Base-by-base conservation (phyloP, 2,888 invertebrate genomes). In the Trisateles emortualis region DNA sequence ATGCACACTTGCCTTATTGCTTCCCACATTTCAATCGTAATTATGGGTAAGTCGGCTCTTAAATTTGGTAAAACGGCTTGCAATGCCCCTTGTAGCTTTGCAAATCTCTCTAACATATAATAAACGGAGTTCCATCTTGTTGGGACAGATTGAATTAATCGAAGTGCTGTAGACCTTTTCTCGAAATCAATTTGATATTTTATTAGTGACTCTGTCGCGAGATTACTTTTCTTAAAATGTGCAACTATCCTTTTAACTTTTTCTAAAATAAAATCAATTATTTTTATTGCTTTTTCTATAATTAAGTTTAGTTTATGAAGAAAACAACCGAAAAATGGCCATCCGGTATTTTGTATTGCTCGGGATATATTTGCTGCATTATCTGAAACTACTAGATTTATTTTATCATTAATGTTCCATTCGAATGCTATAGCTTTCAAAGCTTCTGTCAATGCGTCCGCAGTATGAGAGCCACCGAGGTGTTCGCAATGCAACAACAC, bases 321-420 rank as follows among this genome's bases (percentile, higher is more conserved):
- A 13, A 33, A 32, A 22, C 48, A 48, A 10, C 48, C 48, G 30
- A 41, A 48, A 24, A 22, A 22, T n/a, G 42, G 8, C 49, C 41
- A 42, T 3, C 35, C 35, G 1, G 22, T 35, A 16, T 36, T 42
- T 29, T 35, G 16, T 22, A 42, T 22, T 9, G 49, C 49, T 8
- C 19, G 10, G 3, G 17, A 19, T 24, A 50, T 42, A 13, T 42
- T 42, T 10, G 35, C 17, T 6, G 33, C 40, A 33, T 48, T 40
- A n/a, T 48, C 32, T 13, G 48, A 33, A 1, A 48, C 41, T n/a
- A 30, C 30, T 1, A 48, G 29, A 19, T 14, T 40, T 16, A 48
- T 41, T 41, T 48, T 48, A 10, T 48, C 14, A 8, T 9, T n/a
- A n/a, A 42, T 26, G 8, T 36, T 10, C 41, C 36, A 50, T 42